Evolutionary conservation across 2,113 vertebrate genomes (phyloP), one percentile per base, ranked within the genome.

Genomic region (Dendropsophus ebraccatus): DNA sequence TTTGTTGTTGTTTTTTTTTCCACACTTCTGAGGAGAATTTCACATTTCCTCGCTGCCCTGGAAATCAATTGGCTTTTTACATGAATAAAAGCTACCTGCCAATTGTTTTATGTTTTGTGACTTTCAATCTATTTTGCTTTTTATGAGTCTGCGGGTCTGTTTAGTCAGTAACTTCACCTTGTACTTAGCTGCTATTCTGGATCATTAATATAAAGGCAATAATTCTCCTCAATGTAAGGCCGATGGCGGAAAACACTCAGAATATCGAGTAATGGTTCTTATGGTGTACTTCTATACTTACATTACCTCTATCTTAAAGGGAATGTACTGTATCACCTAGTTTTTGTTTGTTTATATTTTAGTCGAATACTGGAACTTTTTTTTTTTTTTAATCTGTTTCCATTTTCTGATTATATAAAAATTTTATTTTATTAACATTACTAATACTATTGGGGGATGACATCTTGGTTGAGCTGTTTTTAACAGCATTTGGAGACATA

Each of bases 31-130:
- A 58, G 35, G 5, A 74, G 67, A 58, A 75, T 83, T 83, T 83
- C 82, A 54, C 49, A 83, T 75, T 83, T 75, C 82, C 82, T 83
- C 32, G 14, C 82, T 60, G 2, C 32, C n/a, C 67, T 41, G 30
- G 69, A 60, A 60, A 83, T 83, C 82, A 83, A 83, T 74, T 60
- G 82, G 32, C 82, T 83, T 74, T 74, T 83, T 74, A 74, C 52
- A 28, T 83, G 82, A 74, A 75, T 74, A 75, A 75, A 58, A 74
- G 50, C 52, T 17, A 60, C 82, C 30, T 75, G 82, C 50, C 82
- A 60, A 83, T 75, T 83, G 52, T 75, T 82, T 82, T 82, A 82
- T 70, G 45, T 82, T 49, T 67, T 25, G 60, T 41, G 35, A 83
- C 65, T 30, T 70, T 69, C 49, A 73, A 73, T 73, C 49, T 73